A percentile compares a stretch with the other conserved stretches of the same genome.
Evolutionary conservation across 2,888 invertebrate genomes (phyloP).

Genomic region (Shargacucullia verbasci): DNA sequence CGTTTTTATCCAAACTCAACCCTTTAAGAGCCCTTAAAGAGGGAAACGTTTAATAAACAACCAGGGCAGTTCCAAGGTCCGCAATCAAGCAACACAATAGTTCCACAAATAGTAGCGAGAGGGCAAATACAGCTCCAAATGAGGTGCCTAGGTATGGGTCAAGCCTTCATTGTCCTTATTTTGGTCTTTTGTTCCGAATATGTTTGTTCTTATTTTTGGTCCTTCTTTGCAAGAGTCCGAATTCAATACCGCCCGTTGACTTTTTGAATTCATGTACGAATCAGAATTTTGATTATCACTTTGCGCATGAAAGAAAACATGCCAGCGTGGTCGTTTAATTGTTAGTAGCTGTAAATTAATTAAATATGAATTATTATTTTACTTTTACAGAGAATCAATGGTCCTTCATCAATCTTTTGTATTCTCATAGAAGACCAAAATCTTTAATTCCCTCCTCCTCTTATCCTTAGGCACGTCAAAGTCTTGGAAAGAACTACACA

Average conservation of each 20-base stretch:
- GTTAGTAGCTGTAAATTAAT: too few relatives aligned
- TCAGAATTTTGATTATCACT: too few relatives aligned
- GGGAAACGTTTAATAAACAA: slow-evolving; percentile 30
- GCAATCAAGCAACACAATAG: slow-evolving; percentile 42
- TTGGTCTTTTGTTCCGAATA: slow-evolving; percentile 17
- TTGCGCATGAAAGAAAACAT: too few relatives aligned
- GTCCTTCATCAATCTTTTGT: background rate
- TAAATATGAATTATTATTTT: too few relatives aligned
- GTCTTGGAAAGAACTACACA: slow-evolving; percentile 61
- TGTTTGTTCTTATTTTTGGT: slow-evolving; percentile 1
- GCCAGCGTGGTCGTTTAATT: too few relatives aligned
- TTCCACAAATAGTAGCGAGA: slow-evolving; percentile 29
- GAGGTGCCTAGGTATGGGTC: slow-evolving; percentile 40
- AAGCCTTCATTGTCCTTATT: slow-evolving; percentile 36
- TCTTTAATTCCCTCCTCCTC: slow-evolving; percentile 11
- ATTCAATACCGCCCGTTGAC: too few relatives aligned
- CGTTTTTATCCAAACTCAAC: background rate
- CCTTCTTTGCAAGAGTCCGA: too few relatives aligned
- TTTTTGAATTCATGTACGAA: too few relatives aligned
- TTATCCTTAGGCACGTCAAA: slow-evolving; percentile 38
- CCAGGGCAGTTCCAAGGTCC: slow-evolving; percentile 15
- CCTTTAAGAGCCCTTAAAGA: slow-evolving; percentile 1
- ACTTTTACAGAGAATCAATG: background rate
- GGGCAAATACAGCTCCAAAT: slow-evolving; percentile 36
- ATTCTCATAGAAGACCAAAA: slow-evolving; percentile 1